Evolutionary conservation across 1,140 invertebrate genomes (phyloP).

Genomic region (Homarus americanus): DNA sequence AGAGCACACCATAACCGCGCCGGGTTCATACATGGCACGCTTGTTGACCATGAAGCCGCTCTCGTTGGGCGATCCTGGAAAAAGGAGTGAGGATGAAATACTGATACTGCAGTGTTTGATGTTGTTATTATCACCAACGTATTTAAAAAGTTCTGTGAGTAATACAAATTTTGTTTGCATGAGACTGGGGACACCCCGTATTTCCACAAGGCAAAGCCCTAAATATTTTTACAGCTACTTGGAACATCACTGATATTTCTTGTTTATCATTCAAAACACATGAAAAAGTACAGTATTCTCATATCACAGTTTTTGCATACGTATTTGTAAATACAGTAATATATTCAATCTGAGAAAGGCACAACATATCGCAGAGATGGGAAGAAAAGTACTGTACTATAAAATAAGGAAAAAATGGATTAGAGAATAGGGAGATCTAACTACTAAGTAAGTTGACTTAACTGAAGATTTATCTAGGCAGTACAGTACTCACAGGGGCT

Average conservation of each 20-base stretch:
- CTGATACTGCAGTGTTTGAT: no score
- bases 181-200: no score
- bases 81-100: slow-evolving; percentile 6
- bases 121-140: no score
- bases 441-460: background rate
- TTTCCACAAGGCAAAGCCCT: no score
- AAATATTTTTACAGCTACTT: no score
- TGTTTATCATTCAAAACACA: no score
- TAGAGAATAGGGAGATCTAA: background rate
- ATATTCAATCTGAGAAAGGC: background rate
- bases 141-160: no score
- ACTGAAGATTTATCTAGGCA: background rate
- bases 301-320: background rate
- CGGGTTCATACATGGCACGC: slow-evolving; percentile 86
- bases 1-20: slow-evolving; percentile 90
- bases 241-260: no score
- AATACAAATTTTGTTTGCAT: no score
- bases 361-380: background rate
- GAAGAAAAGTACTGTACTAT: background rate
- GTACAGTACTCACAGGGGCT: background rate
- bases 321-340: background rate
- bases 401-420: background rate
- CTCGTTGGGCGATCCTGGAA: slow-evolving; percentile 81
- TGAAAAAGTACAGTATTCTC: no score
- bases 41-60: slow-evolving; percentile 84